phyloP scores from a whole-genome alignment of 2,113 vertebrate genomes.

The Diphyllodes magnificus region DNA sequence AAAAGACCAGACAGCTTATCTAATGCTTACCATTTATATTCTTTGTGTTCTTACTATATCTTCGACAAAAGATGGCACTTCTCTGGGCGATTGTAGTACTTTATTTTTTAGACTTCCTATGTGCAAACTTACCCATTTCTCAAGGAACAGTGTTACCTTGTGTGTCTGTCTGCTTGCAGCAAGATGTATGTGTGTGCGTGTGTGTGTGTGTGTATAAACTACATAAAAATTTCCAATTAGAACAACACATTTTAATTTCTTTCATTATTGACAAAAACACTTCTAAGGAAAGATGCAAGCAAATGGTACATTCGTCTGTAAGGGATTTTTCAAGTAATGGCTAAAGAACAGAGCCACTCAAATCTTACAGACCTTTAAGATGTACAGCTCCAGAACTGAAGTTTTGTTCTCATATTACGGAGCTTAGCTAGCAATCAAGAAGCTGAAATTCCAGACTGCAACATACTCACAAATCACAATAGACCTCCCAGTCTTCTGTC shows the following conservation, averaged over 20 bases:
- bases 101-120: background rate
- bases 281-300: background rate
- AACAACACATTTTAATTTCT: background rate
- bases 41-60: background rate
- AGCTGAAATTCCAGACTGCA: background rate
- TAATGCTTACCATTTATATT: background rate
- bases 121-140: background rate
- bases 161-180: background rate
- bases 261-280: background rate
- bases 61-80: background rate
- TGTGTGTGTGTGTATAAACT: background rate
- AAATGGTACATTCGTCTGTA: background rate
- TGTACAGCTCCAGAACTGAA: background rate
- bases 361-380: background rate
- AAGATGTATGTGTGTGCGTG: accelerated
- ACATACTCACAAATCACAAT: background rate
- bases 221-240: background rate
- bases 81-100: background rate
- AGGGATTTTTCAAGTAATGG: background rate
- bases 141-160: background rate
- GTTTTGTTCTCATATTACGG: background rate
- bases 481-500: background rate
- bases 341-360: background rate
- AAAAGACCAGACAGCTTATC: background rate
- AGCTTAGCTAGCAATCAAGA: background rate